phyloP scores from a whole-genome alignment of 2,113 vertebrate genomes.

The Callipepla squamata region DNA sequence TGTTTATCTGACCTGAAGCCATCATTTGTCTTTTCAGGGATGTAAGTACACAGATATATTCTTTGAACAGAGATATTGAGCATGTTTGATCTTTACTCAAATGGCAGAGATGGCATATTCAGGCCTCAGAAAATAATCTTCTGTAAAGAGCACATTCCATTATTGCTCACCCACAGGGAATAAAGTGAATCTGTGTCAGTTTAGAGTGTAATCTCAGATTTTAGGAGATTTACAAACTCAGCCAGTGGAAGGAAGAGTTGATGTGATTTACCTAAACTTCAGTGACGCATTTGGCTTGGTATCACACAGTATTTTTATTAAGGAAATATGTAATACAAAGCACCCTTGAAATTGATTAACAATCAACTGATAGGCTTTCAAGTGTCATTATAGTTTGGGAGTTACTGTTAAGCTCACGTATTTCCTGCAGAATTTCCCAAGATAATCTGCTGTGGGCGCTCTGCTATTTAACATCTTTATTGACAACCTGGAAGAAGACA shows the following conservation, averaged over 20 bases:
- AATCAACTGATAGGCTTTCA: not conserved
- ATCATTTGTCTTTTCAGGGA: not conserved
- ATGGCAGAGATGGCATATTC: not conserved
- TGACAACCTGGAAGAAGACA: not conserved
- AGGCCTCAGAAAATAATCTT: not conserved
- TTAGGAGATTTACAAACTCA: constrained; percentile 19
- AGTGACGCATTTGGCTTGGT: constrained; percentile 32
- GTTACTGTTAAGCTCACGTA: not conserved
- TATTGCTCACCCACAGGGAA: not conserved
- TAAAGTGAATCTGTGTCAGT: not conserved
- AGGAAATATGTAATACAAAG: not conserved
- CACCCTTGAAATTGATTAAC: not conserved
- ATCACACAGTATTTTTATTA: constrained; percentile 30
- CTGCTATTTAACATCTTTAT: constrained; percentile 23
- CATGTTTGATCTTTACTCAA: not conserved
- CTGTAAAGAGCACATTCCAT: not conserved
- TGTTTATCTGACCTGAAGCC: fast-evolving
- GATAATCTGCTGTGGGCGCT: not conserved
- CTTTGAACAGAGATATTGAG: not conserved
- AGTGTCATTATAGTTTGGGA: not conserved
- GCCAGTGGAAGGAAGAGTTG: constrained; percentile 29
- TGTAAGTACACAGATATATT: not conserved
- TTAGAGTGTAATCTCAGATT: constrained; percentile 35
- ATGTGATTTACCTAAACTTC: constrained; percentile 45
- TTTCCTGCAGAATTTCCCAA: not conserved